Conservation (phyloP, 1,140 invertebrate species). For the Thaumatotibia leucotreta region DNA sequence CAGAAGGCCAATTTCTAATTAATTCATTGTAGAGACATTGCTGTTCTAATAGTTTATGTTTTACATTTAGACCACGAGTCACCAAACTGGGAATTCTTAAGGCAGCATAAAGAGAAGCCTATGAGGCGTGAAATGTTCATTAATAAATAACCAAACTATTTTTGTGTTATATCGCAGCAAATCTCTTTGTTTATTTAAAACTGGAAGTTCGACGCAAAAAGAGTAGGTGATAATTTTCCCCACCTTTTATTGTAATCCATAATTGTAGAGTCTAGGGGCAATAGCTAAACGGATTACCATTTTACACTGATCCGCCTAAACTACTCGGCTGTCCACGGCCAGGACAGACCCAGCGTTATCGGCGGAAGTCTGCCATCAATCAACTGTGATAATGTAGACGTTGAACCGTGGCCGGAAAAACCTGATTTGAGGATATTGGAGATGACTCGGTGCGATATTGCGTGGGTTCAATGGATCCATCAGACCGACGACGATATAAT, state of each 20-base stretch:
- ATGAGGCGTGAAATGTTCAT: too few relatives aligned
- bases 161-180: too few relatives aligned
- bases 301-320: background rate
- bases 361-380: slow-evolving; percentile 67
- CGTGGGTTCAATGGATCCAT: background rate
- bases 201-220: too few relatives aligned
- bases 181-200: too few relatives aligned
- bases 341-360: slow-evolving; percentile 31
- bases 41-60: background rate
- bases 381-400: slow-evolving; percentile 60
- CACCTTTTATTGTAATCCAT: too few relatives aligned
- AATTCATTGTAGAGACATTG: background rate
- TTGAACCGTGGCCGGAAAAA: slow-evolving; percentile 54
- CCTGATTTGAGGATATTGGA: slow-evolving; percentile 5
- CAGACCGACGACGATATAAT: background rate
- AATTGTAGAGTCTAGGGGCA: too few relatives aligned
- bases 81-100: too few relatives aligned
- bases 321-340: background rate
- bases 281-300: too few relatives aligned
- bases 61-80: too few relatives aligned
- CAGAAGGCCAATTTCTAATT: background rate
- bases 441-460: background rate
- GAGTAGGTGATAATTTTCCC: too few relatives aligned
- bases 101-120: too few relatives aligned
- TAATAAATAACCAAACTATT: too few relatives aligned